Percentiles rank a stretch among this genome's conserved stretches.
Conservation (phyloP, 2,797 vertebrate genomes). For the Choloepus didactylus region DNA sequence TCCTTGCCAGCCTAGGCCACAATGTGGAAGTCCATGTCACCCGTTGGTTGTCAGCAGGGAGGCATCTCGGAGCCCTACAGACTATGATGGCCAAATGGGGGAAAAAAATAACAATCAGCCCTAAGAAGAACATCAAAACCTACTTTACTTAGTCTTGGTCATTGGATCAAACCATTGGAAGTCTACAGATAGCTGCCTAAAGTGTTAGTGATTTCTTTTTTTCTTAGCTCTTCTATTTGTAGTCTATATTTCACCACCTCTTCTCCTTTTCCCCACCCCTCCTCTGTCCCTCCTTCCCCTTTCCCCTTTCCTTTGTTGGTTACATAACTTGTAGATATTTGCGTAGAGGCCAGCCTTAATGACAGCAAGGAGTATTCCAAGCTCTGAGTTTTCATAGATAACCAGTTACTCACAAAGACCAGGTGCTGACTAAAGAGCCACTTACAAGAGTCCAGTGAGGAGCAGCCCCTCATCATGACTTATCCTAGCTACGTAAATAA, state of each 20-base stretch:
- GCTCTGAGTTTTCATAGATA: background rate
- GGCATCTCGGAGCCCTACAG: accelerated
- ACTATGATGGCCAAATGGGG: background rate
- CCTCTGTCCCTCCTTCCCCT: too few relatives aligned
- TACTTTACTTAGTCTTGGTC: background rate
- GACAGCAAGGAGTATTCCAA: background rate
- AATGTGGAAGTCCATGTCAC: background rate
- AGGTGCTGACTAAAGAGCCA: background rate
- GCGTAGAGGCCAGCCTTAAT: background rate
- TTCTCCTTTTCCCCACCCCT: background rate
- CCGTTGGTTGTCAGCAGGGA: background rate
- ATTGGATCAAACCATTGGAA: background rate
- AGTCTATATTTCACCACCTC: background rate
- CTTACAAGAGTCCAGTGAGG: background rate
- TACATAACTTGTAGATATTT: background rate
- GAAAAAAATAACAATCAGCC: background rate
- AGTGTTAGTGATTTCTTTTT: background rate
- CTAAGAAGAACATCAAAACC: background rate
- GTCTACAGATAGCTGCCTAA: background rate
- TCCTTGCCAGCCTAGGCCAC: background rate
- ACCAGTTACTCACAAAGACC: background rate
- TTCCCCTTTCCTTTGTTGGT: background rate
- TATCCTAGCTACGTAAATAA: background rate
- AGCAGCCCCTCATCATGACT: background rate
- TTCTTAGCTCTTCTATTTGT: background rate